Conservation (phyloP, 2,113 vertebrate species). For the Clarias magur region DNA sequence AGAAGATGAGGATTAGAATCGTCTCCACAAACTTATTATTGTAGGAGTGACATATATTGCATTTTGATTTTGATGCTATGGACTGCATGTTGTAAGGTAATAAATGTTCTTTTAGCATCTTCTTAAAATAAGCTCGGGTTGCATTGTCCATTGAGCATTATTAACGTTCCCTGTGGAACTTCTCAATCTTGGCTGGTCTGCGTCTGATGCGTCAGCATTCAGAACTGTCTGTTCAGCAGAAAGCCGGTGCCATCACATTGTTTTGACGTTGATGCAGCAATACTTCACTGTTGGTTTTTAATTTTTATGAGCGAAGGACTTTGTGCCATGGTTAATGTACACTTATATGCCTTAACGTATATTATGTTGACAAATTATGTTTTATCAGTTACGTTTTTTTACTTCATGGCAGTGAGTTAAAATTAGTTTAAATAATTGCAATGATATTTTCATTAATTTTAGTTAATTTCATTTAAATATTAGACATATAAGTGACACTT, state of each 20-base stretch:
- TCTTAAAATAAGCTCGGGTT: slow-evolving; percentile 17
- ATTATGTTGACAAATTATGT: not conserved
- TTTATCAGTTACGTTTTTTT: not conserved
- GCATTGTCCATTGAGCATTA: slow-evolving; percentile 12
- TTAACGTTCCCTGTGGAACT: slow-evolving; percentile 14
- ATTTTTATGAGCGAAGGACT: not conserved
- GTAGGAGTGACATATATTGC: not conserved
- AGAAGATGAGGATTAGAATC: not conserved
- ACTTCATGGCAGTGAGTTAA: not conserved
- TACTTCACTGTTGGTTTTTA: not conserved
- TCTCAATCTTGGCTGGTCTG: slow-evolving; percentile 29
- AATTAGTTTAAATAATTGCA: not conserved
- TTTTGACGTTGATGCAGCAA: slow-evolving; percentile 48
- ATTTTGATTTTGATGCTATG: not conserved
- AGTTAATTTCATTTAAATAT: not conserved
- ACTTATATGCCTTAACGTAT: not conserved
- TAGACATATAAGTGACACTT: not conserved
- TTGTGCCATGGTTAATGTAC: not conserved
- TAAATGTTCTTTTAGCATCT: not conserved
- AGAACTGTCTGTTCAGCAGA: slow-evolving; percentile 49
- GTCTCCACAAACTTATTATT: not conserved
- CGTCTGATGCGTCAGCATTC: slow-evolving; percentile 47
- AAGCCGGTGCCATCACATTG: slow-evolving; percentile 34
- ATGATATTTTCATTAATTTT: not conserved
- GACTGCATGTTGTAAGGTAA: not conserved